Evolutionary conservation across 2,888 invertebrate genomes (phyloP), one percentile per base, ranked within the genome.

Genomic region (Cordilura impudica): DNA sequence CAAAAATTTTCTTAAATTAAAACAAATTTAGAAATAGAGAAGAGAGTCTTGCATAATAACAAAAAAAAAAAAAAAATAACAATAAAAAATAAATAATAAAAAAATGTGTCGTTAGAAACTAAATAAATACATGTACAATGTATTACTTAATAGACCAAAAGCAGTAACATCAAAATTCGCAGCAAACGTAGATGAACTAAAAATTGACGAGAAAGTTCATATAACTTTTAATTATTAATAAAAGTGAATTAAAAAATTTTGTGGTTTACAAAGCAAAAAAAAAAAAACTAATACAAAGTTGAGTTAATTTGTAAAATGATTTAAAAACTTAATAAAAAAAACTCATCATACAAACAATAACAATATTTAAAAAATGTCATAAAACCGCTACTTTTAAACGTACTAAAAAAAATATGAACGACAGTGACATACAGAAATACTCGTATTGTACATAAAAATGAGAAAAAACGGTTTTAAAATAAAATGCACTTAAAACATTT

Each of bases 171-270:
- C 2, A 29, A 8, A 29, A n/a, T n/a, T 29, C 6, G 5, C 35
- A 35, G 35, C 12, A 12, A n/a, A n/a, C n/a, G n/a, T n/a, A n/a
- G n/a, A n/a, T n/a, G 35, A 16, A 26, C 5, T 19, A 2, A 19
- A 54, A 43, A n/a, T 70, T 23, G 18, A 2, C 39, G 70, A 60
- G 70, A 70, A 70, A 70, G 70, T 60, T 60, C 39, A 70, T 45
- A 31, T 29, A 43, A 43, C 29, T 53, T 61, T 71, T 61, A 53
- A 71, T 71, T 61, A 43, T 53, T 43, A 51, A 61, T 71, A 43
- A 71, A 71, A 71, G 4, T 23, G 6, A 58, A 35, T 35, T 58
- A 21, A 45, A 16, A 2, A 4, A 12, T 45, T 47, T 21, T 31
- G 21, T 31, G 35, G 35, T 35, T n/a, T n/a, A n/a, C n/a, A n/a